Base-by-base conservation (phyloP, 1,140 invertebrate genomes). In the Aphis gossypii region DNA sequence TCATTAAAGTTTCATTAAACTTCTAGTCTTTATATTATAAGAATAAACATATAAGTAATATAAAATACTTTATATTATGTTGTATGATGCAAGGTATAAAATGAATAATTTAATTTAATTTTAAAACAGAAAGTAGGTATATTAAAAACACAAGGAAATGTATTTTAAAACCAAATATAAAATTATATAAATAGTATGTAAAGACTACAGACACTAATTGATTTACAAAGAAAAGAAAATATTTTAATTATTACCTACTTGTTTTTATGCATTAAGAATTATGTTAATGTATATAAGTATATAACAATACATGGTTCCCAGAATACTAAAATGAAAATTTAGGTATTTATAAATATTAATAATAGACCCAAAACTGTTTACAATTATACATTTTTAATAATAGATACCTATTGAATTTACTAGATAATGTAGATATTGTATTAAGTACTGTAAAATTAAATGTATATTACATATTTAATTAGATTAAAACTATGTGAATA, bases 161-260 rank as follows among this genome's bases (percentile, higher is more conserved):
- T 23, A 23, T 51, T 51, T 51, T 88, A 11, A 35, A 51, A 20
- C 4, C 6, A 88, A 54, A 88, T 54, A 88, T 44, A 87, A 48
- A 87, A 87, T 46, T 51, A 51, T 51, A 18, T 51, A 35, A 35
- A 35, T 35, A 51, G 48, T 51, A 87, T 30, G 20, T 48, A 86
- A 23, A 30, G 1, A n/a, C 35, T 41, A 48, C 44, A 51, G 20
- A n/a, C 35, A 51, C 18, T 44, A 56, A 9, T 90, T 90, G 30
- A 60, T 41, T 60, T 60, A 25, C 38, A 90, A 18, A 25, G 21
- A n/a, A 48, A 90, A 25, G 35, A 90, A 90, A 44, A 60, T 38
- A 89, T 89, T 89, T 90, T 90, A 90, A 90, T 90, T 60, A 90
- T 60, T 44, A 68, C 89, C 20, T 90, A 90, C 89, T 60, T 25